These are phyloP conservation scores for Pseudomugil gertrudae DNA, from an alignment of 2,797 vertebrate species.

Conservation along the genomic window DNA sequence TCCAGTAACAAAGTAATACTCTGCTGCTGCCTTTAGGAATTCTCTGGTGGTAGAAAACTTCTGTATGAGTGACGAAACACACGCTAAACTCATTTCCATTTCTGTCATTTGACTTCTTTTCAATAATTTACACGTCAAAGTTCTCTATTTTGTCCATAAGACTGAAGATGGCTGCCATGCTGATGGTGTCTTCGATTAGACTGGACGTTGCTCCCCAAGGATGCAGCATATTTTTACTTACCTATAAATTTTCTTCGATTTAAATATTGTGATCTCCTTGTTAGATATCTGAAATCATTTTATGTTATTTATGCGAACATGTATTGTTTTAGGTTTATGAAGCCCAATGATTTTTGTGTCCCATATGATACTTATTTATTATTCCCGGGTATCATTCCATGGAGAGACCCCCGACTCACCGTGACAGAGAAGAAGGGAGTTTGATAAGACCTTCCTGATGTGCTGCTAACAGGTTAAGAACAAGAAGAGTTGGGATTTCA, in stretches of 20 bases:
- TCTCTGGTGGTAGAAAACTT: constrained; percentile 63
- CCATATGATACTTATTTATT: constrained; percentile 54
- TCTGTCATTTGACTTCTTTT: constrained; percentile 24
- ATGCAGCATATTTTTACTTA: constrained; percentile 48
- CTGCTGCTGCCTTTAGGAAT: constrained; percentile 77
- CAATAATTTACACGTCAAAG: constrained; percentile 7
- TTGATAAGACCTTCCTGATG: constrained; percentile 36
- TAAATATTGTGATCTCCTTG: constrained; percentile 41
- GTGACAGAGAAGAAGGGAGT: constrained; percentile 46
- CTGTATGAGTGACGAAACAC: constrained; percentile 50
- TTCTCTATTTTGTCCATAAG: constrained; percentile 28
- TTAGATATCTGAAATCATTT: constrained; percentile 39
- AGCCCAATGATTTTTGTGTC: constrained; percentile 35
- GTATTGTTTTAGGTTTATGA: constrained; percentile 46
- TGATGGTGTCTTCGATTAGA: constrained; percentile 20
- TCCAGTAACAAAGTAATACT: constrained; percentile 60
- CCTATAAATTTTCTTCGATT: constrained; percentile 33
- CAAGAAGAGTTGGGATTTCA: constrained; percentile 24
- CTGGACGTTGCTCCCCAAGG: constrained; percentile 47
- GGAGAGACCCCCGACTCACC: constrained; percentile 44
- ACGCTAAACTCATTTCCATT: constrained; percentile 32
- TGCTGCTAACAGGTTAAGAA: constrained; percentile 32
- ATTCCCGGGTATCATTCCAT: constrained; percentile 54
- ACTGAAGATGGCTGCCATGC: constrained; percentile 56
- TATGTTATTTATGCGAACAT: constrained; percentile 5